Conservation (phyloP, 2,888 invertebrate species). For the Ochropleura plecta region DNA sequence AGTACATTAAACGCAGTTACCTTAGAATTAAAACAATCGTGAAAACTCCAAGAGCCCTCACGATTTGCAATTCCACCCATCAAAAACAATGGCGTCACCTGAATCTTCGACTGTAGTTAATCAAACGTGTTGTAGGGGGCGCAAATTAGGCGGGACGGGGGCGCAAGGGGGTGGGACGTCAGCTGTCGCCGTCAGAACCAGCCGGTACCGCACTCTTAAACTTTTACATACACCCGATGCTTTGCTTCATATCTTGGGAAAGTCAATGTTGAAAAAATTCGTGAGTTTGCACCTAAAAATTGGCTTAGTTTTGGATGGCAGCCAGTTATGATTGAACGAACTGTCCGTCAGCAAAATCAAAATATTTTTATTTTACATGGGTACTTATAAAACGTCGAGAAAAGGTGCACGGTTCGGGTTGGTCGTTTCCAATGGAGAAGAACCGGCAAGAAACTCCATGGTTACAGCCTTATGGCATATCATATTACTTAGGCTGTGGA, state of each 20-base stretch:
- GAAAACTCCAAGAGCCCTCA: slow-evolving; percentile 6
- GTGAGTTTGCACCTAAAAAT: not conserved
- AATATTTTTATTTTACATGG: too few relatives aligned
- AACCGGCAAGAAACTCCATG: too few relatives aligned
- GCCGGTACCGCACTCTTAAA: slow-evolving; percentile 60
- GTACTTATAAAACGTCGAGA: too few relatives aligned
- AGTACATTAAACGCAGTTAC: too few relatives aligned
- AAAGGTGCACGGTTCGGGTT: too few relatives aligned
- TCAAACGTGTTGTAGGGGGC: slow-evolving; percentile 50
- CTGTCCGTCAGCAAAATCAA: too few relatives aligned
- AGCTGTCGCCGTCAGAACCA: slow-evolving; percentile 59
- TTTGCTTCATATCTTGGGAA: slow-evolving; percentile 43
- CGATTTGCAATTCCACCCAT: slow-evolving; percentile 33
- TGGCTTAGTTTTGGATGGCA: too few relatives aligned
- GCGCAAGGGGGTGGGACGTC: slow-evolving; percentile 36
- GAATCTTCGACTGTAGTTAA: slow-evolving; percentile 51
- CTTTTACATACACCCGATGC: slow-evolving; percentile 60
- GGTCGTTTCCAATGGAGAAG: too few relatives aligned
- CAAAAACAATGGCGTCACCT: slow-evolving; percentile 48
- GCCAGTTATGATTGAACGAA: too few relatives aligned
- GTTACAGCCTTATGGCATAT: too few relatives aligned
- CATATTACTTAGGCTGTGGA: not conserved
- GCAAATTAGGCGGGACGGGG: slow-evolving; percentile 49
- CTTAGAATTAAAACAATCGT: slow-evolving; percentile 2
- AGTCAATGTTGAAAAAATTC: slow-evolving; percentile 28